Evolutionary conservation across 2,797 vertebrate genomes (phyloP).

Genomic region (Notolabrus celidotus): DNA sequence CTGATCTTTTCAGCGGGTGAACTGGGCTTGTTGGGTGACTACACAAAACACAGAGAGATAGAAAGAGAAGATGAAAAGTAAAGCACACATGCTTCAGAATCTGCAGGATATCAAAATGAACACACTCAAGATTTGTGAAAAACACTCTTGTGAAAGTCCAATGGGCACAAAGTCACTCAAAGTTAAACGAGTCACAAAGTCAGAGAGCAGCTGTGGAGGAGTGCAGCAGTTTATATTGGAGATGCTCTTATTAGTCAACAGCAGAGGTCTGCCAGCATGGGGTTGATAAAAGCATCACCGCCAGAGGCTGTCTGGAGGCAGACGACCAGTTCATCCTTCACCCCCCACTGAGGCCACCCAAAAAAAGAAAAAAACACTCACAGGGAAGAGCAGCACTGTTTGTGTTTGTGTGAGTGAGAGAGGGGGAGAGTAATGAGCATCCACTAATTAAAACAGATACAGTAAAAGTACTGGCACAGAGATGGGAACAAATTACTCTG

Average conservation of each 20-base stretch:
- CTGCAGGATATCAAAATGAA: slow-evolving; percentile 49
- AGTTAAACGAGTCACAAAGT: slow-evolving; percentile 64
- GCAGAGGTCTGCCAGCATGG: slow-evolving; percentile 78
- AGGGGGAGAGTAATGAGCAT: slow-evolving; percentile 40
- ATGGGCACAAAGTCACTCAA: slow-evolving; percentile 61
- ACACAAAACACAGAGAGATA: slow-evolving; percentile 39
- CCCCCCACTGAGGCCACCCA: slow-evolving; percentile 59
- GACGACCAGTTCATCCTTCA: slow-evolving; percentile 65
- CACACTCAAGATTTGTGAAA: slow-evolving; percentile 30
- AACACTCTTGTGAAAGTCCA: slow-evolving; percentile 36
- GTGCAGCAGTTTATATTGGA: slow-evolving; percentile 51
- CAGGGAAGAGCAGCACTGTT: slow-evolving; percentile 24
- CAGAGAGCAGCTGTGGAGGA: slow-evolving; percentile 49
- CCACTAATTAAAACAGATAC: slow-evolving; percentile 65
- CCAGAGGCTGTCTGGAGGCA: slow-evolving; percentile 72
- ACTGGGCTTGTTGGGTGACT: slow-evolving; percentile 95
- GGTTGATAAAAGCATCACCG: slow-evolving; percentile 69
- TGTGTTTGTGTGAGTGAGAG: slow-evolving; percentile 36
- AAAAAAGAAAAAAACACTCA: slow-evolving; percentile 23
- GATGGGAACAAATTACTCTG: slow-evolving; percentile 52
- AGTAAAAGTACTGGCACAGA: slow-evolving; percentile 52
- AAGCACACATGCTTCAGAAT: slow-evolving; percentile 8
- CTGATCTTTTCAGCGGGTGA: slow-evolving; percentile 95
- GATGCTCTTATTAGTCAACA: slow-evolving; percentile 73
- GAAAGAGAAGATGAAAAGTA: accelerated